phyloP scores from a whole-genome alignment of 2,888 invertebrate genomes.

The Hydrotaea cyrtoneurina region DNA sequence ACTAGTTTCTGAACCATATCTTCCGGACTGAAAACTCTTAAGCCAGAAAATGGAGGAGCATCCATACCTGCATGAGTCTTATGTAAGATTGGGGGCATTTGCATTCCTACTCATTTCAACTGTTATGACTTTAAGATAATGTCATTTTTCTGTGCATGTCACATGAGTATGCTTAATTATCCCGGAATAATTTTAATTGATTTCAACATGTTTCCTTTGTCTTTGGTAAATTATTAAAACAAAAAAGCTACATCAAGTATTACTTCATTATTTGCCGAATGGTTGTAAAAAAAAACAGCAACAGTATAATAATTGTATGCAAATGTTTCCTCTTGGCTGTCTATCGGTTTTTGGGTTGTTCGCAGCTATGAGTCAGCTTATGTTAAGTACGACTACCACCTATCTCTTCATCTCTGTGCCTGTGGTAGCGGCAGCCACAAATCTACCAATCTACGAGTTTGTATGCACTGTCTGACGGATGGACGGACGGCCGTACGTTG shows the following conservation, averaged over 20 bases:
- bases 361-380: constrained; percentile 33
- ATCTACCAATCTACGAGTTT: not conserved
- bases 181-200: constrained; percentile 46
- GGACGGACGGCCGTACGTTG: not conserved
- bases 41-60: too few species aligned
- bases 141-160: constrained; percentile 1
- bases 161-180: constrained; percentile 23
- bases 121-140: too few species aligned
- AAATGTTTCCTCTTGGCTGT: constrained; percentile 47
- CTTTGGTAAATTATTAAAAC: constrained; percentile 37
- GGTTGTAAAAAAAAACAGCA: constrained; percentile 16
- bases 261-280: constrained; percentile 45
- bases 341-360: not conserved
- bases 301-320: constrained; percentile 39
- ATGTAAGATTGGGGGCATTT: too few species aligned
- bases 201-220: constrained; percentile 52
- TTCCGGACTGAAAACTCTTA: too few species aligned
- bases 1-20: too few species aligned
- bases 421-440: constrained; percentile 5
- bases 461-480: not conserved
- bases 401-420: not conserved
- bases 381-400: not conserved
- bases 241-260: constrained; percentile 35
- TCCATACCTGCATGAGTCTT: too few species aligned
- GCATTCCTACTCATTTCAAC: too few species aligned